Evolutionary conservation across 2,888 invertebrate genomes (phyloP).

Genomic region (Pogonocherus hispidulus): DNA sequence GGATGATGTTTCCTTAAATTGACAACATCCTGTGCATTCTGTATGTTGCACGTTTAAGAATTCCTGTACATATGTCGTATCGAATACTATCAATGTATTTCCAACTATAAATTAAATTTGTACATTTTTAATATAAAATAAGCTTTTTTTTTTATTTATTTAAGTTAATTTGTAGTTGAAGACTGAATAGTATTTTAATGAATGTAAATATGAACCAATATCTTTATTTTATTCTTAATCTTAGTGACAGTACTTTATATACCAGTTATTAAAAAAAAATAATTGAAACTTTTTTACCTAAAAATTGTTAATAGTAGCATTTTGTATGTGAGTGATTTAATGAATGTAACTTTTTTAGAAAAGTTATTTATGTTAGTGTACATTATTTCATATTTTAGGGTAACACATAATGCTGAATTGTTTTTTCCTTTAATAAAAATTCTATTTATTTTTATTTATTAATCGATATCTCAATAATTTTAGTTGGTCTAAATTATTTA

Average conservation of each 20-base stretch:
- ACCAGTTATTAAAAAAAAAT: conserved; percentile 32
- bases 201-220: conserved; percentile 33
- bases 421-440: conserved; percentile 34
- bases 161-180: conserved; percentile 48
- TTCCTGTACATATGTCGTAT: conserved; percentile 3
- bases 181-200: conserved; percentile 46
- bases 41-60: background rate
- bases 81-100: conserved; percentile 20
- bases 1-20: too few species aligned
- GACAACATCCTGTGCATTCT: too few species aligned
- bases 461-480: background rate
- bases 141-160: conserved; percentile 35
- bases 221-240: conserved; percentile 20
- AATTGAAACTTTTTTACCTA: conserved; percentile 35
- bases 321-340: conserved; percentile 30
- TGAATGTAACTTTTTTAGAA: conserved; percentile 25
- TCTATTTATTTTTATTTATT: conserved; percentile 40
- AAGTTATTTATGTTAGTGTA: conserved; percentile 33
- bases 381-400: conserved; percentile 38
- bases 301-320: conserved; percentile 32
- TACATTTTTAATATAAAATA: conserved; percentile 33
- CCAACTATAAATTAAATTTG: conserved; percentile 30
- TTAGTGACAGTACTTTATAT: conserved; percentile 30
- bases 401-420: conserved; percentile 42
- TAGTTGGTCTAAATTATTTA: conserved; percentile 15